Base-by-base conservation (phyloP, 2,888 invertebrate species). In the Cinara cedri region DNA sequence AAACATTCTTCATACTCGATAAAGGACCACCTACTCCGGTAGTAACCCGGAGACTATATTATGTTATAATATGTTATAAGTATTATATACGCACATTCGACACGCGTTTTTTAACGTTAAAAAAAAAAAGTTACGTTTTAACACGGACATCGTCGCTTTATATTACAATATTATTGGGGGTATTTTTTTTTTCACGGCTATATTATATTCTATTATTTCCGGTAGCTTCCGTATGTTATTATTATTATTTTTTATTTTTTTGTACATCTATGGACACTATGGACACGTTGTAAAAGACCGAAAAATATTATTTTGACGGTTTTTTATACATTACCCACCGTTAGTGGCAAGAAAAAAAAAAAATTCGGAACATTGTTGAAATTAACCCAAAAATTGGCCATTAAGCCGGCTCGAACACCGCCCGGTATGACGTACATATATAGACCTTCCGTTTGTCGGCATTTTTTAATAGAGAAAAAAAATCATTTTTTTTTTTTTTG, bases 351-450 rank as follows among this genome's bases (percentile, higher is more conserved):
- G 34, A 62, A 63, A 74, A 72, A 72, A 24, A 66, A 14, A 68
- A 72, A 44, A 57, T 2, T 6, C 16, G 1, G 6, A 34, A 34
- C 21, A 42, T 74, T 74, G 63, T 63, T 21, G 21, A 21, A 65
- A 63, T 74, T 63, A 63, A 65, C 66, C 75, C 66, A 66, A 57
- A 76, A 76, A 76, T 55, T 66, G 66, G 14, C 65, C 46, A 24
- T 62, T 72, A 60, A 57, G 13, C 16, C 24, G n/a, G 21, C 3
- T 13, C 16, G n/a, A 46, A 14, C n/a, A 13, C 44, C 16, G 44
- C 44, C n/a, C 51, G 3, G 10, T 16, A 11, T 11, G 21, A 34
- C n/a, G 4, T 16, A 46, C 19, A 3, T 19, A 26, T 14, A 14
- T 8, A 6, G 8, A 68, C 51, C 51, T 16, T 11, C n/a, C 65